These are phyloP conservation scores for Epizoanthus stellaris DNA, from an alignment of 92 coral and sea anemone genomes.

Conservation along the genomic window DNA sequence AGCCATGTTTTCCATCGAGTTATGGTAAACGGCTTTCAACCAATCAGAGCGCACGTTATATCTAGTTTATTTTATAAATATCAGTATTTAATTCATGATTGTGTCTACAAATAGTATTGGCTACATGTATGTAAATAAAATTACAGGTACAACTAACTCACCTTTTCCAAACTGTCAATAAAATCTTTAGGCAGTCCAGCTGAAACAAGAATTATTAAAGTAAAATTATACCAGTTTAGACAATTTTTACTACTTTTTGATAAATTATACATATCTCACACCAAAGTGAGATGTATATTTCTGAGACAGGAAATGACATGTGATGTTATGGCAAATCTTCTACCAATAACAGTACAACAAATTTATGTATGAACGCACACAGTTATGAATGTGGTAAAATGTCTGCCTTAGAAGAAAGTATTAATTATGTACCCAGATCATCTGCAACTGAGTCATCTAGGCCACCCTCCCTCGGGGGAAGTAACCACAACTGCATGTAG, in stretches of 20 bases:
- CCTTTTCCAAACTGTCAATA: slow-evolving; percentile 90
- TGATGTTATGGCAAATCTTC: not conserved
- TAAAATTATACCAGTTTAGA: not conserved
- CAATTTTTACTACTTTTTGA: not conserved
- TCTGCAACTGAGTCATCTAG: not conserved
- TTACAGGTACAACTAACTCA: too few relatives aligned
- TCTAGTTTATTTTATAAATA: too few relatives aligned
- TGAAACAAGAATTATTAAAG: slow-evolving; percentile 25
- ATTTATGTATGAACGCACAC: not conserved
- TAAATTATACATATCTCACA: too few relatives aligned
- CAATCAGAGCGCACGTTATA: too few relatives aligned
- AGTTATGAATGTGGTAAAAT: not conserved
- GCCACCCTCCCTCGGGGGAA: not conserved
- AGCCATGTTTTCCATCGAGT: too few relatives aligned
- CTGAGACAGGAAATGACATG: too few relatives aligned
- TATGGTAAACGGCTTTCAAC: too few relatives aligned
- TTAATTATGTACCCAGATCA: not conserved
- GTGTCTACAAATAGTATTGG: too few relatives aligned
- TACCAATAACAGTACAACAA: not conserved
- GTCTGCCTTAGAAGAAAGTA: not conserved
- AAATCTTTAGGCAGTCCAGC: slow-evolving; percentile 95
- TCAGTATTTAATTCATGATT: too few relatives aligned
- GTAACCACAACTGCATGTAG: too few relatives aligned
- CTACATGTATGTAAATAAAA: too few relatives aligned
- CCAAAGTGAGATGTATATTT: too few relatives aligned